Evolutionary conservation across 2,888 invertebrate species (phyloP), one percentile per base, ranked within the genome.

Genomic region (Drosophila limbata): DNA sequence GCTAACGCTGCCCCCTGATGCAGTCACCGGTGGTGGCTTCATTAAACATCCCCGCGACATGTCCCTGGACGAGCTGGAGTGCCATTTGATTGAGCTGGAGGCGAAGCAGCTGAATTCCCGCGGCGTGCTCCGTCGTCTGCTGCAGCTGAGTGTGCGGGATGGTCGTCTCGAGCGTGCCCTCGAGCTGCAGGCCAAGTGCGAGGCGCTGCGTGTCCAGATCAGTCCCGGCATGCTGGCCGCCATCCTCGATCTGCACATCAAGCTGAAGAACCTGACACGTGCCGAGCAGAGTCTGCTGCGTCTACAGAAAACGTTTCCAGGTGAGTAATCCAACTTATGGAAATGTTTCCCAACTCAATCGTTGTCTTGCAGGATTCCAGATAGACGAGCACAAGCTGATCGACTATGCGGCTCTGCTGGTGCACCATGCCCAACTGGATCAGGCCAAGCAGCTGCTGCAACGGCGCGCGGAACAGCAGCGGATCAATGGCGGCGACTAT

Each of bases 211-310:
- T 64, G 94, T 95, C 2, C 92, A 93, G 40, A 90, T 94, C 31
- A 95, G 95, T 73, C 93, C 95, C 0, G 96, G 95, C 3, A 95
- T 96, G 95, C 94, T 95, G 81, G 94, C 95, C 0, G 92, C 94
- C 1, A 93, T 95, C 51, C 94, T 96, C 72, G 94, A 95, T 72
- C 89, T 94, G 4, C 94, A 95, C 90, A 93, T 94, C 4, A 94
- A 94, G 84, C 91, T 93, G 1, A 94, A 93, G 28, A 93, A 95
- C 73, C 66, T 95, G 1, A 92, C 94, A 0, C 90, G 93, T 17
- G 95, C 96, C 0, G 92, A 94, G 62, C 52, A 93, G 1, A 89
- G 92, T 10, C 92, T 95, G 13, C 90, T 93, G 0, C 93, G 94
- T n/a, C 88, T 96, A 3, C 94, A 93, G 81, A 92, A 91, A 63